phyloP scores from a whole-genome alignment of 2,888 invertebrate genomes.

The Bellardia pandia region DNA sequence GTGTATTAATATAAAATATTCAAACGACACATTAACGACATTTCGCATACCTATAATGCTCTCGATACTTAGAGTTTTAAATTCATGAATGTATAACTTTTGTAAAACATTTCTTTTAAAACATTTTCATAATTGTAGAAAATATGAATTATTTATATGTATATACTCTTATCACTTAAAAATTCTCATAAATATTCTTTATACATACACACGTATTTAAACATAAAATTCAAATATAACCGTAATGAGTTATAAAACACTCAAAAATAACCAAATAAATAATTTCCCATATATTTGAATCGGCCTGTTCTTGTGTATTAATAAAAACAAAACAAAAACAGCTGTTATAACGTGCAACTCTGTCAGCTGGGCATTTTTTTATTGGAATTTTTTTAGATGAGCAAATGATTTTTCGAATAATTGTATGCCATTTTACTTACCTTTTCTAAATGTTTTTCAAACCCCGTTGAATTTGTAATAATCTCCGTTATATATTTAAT shows the following conservation, averaged over 20 bases:
- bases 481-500: conserved; percentile 83
- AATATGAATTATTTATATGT: too few species aligned
- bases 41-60: too few species aligned
- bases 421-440: conserved; percentile 78
- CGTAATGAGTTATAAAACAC: not conserved
- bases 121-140: too few species aligned
- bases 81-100: too few species aligned
- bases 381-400: conserved; percentile 32
- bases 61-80: too few species aligned
- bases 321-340: conserved; percentile 26
- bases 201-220: too few species aligned
- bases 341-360: not conserved
- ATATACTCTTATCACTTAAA: too few species aligned
- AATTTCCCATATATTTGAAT: not conserved
- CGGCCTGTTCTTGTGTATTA: not conserved
- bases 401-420: conserved; percentile 26
- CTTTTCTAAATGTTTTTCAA: conserved; percentile 84
- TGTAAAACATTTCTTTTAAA: too few species aligned
- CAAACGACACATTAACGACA: too few species aligned
- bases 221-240: conserved; percentile 11
- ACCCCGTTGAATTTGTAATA: conserved; percentile 82
- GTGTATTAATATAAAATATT: too few species aligned
- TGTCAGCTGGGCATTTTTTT: conserved; percentile 2
- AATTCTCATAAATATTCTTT: too few species aligned
- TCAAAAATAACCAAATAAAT: not conserved